Evolutionary conservation across 2,888 invertebrate species (phyloP), one percentile per base, ranked within the genome.

Genomic region (Cylindroiulus punctatus): DNA sequence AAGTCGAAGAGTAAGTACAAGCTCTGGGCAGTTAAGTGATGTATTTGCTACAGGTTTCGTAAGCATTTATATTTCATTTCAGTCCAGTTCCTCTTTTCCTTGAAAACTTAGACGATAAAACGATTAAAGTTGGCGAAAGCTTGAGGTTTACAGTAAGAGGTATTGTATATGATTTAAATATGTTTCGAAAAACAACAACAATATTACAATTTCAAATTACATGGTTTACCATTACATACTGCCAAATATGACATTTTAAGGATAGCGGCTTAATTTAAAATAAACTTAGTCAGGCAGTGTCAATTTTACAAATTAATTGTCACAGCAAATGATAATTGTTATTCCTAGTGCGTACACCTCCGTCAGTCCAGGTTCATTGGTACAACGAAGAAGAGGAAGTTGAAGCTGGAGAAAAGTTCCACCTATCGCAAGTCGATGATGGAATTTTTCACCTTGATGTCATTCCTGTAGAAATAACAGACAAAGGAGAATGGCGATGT

Each of bases 401-500:
- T 76, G 94, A 95, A 57, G 84, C 87, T 10, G 90, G 90, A 76
- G 90, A 91, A 57, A 94, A 94, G 89, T 96, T 96, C 90, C 94
- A 94, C 89, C 91, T 94, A 44, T 92, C 94, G 89, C 96, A 96
- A 90, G 96, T 96, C 90, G 96, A 96, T 1, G 93, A 96, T 82
- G 97, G 97, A 47, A 94, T 95, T 57, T 95, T 95, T 90, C 93
- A 95, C 90, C 91, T 97, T 86, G 95, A 96, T 90, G 93, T 96
- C 8, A 93, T 93, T 88, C 93, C 94, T 0, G 93, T 95, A 0
- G 96, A 96, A 91, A 95, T 95, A 88, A 93, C 93, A 81, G 96
- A 97, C 90, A 96, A 96, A 89, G 97, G 97, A 22, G 96, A 89
- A 83, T 96, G 96, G 96, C 96, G 96, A 90, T 96, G 96, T 90